phyloP scores from a whole-genome alignment of 2,797 vertebrate genomes.

The Notolabrus celidotus region DNA sequence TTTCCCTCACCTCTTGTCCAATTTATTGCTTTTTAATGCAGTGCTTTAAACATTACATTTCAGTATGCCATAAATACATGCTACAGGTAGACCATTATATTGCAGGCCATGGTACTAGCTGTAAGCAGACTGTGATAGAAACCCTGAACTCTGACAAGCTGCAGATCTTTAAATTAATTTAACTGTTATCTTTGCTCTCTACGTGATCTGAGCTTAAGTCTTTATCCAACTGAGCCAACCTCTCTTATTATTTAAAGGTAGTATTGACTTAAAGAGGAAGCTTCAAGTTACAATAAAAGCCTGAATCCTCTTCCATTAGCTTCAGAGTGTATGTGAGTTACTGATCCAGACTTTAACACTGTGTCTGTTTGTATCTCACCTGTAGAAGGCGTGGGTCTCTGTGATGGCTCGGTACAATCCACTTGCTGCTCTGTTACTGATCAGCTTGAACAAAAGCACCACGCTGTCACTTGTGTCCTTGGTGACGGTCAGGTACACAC shows the following conservation, averaged over 20 bases:
- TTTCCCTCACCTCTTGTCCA: neutral
- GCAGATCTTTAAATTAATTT: slow-evolving; percentile 4
- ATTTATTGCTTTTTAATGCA: neutral
- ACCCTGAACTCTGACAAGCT: neutral
- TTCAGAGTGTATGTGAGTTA: neutral
- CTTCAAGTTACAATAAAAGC: neutral
- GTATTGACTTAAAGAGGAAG: neutral
- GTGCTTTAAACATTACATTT: neutral
- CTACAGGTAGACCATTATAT: neutral
- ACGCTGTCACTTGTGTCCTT: slow-evolving; percentile 95
- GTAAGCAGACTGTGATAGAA: neutral
- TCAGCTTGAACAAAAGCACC: slow-evolving; percentile 96
- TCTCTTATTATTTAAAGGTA: slow-evolving; percentile 5
- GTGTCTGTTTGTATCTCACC: slow-evolving; percentile 77
- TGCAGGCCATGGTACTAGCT: neutral
- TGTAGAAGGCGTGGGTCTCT: slow-evolving; percentile 98
- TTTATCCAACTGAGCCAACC: neutral
- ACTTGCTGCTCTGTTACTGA: slow-evolving; percentile 96
- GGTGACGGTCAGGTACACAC: slow-evolving; percentile 94
- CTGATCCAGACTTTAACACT: neutral
- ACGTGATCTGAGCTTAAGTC: slow-evolving; percentile 1
- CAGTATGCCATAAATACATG: neutral
- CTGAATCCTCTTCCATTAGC: slow-evolving; percentile 4
- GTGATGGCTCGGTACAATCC: slow-evolving; percentile 97
- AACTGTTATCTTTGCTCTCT: neutral